Evolutionary conservation across 2,888 invertebrate species (phyloP).

Genomic region (Agrotis exclamationis): DNA sequence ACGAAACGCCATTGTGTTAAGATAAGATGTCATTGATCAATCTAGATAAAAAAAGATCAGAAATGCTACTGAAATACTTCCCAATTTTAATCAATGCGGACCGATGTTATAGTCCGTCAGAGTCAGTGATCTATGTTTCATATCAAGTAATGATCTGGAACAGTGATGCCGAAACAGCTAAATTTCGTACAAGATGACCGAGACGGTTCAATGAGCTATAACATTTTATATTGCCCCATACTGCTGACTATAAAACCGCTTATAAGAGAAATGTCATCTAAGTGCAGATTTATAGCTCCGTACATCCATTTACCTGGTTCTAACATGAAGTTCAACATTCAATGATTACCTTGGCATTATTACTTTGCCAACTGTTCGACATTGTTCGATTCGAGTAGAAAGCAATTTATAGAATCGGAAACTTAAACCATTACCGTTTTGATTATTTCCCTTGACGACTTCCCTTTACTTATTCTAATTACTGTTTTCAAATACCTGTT

Average conservation of each 20-base stretch:
- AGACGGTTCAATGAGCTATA: slow-evolving; percentile 54
- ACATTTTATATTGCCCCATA: slow-evolving; percentile 51
- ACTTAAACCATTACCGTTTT: slow-evolving; percentile 66
- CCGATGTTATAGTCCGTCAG: slow-evolving; percentile 46
- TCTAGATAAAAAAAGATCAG: not conserved
- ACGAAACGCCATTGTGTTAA: slow-evolving; percentile 7
- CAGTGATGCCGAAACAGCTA: slow-evolving; percentile 44
- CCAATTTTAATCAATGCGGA: slow-evolving; percentile 47
- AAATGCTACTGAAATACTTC: slow-evolving; percentile 12
- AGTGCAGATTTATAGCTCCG: slow-evolving; percentile 30
- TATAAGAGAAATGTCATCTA: slow-evolving; percentile 42
- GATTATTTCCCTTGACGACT: slow-evolving; percentile 55
- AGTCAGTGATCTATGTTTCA: slow-evolving; percentile 58
- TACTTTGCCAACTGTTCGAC: slow-evolving; percentile 49
- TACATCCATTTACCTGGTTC: slow-evolving; percentile 16
- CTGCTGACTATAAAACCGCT: slow-evolving; percentile 44
- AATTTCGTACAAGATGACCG: slow-evolving; percentile 47
- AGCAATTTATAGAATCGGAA: slow-evolving; percentile 62
- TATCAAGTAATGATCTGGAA: slow-evolving; percentile 62
- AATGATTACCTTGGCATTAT: slow-evolving; percentile 53
- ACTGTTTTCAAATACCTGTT: slow-evolving; percentile 26
- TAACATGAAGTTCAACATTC: slow-evolving; percentile 33
- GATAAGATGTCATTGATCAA: slow-evolving; percentile 21
- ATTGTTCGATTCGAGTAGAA: slow-evolving; percentile 48
- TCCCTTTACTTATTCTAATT: slow-evolving; percentile 16